Evolutionary conservation across 2,888 invertebrate genomes (phyloP).

Genomic region (Mimachlamys varia): DNA sequence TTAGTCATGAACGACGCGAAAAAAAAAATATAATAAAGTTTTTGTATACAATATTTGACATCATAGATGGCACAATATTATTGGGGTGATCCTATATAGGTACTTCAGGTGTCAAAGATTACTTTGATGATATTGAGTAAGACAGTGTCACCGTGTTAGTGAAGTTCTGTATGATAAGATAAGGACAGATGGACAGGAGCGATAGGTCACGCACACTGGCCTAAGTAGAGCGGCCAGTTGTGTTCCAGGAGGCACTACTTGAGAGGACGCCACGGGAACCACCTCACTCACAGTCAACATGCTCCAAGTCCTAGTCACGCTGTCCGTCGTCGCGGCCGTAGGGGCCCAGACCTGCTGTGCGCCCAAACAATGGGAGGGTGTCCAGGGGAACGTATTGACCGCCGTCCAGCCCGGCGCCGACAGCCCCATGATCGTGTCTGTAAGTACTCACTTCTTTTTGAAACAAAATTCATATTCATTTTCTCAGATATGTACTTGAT

Average conservation of each 20-base stretch:
- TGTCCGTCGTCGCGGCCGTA: not conserved
- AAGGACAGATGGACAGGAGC: constrained; percentile 25
- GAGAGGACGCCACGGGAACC: not conserved
- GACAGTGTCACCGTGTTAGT: not conserved
- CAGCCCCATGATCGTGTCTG: constrained; percentile 36
- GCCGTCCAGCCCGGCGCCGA: not conserved
- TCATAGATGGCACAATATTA: no score
- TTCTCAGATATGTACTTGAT: no score
- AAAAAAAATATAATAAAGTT: no score
- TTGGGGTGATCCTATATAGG: not conserved
- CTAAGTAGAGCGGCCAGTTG: not conserved
- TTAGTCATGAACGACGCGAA: no score
- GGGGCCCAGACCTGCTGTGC: constrained; percentile 48
- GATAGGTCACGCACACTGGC: not conserved
- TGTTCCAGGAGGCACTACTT: not conserved
- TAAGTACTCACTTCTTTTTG: constrained; percentile 27
- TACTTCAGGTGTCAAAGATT: not conserved
- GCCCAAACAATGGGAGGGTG: constrained; percentile 51
- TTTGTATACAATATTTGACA: no score
- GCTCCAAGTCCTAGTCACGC: not conserved
- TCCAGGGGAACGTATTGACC: constrained; percentile 33
- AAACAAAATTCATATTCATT: no score
- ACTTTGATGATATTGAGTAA: not conserved
- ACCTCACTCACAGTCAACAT: not conserved
- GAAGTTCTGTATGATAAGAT: not conserved